A percentile compares a stretch with the other conserved stretches of the same genome.
Conservation (phyloP, 2,113 vertebrate species). For the Junco hyemalis region DNA sequence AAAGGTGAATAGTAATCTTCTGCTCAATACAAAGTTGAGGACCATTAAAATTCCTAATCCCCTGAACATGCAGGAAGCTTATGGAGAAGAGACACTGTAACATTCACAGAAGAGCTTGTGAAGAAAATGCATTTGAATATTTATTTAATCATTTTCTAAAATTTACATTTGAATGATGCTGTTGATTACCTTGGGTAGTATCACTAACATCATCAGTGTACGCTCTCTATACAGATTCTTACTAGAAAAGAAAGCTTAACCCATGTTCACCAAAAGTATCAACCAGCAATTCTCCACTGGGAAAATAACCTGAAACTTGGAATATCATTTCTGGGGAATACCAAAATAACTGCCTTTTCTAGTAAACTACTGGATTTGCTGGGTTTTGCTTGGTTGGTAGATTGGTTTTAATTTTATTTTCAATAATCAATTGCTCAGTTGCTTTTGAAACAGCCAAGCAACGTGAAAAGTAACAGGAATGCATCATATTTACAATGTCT, state of each 20-base stretch:
- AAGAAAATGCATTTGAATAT: not conserved
- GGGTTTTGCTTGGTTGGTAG: not conserved
- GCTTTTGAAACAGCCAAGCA: not conserved
- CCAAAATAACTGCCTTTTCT: not conserved
- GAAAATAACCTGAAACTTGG: not conserved
- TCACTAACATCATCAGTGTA: not conserved
- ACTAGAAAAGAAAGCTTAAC: not conserved
- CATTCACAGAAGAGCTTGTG: not conserved
- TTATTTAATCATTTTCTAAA: slow-evolving; percentile 15
- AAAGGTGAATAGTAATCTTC: not conserved
- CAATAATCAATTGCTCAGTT: not conserved
- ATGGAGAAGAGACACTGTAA: not conserved
- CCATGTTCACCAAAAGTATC: not conserved
- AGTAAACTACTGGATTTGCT: not conserved
- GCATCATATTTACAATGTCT: not conserved
- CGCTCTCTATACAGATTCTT: not conserved
- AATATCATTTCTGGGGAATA: not conserved
- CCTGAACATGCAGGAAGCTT: not conserved
- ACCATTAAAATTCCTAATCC: not conserved
- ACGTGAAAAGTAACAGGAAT: not conserved
- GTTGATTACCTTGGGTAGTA: slow-evolving; percentile 8
- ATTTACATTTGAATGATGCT: slow-evolving; percentile 39
- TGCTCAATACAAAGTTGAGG: not conserved
- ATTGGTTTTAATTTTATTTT: not conserved
- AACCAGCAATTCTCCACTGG: not conserved